Percentiles rank a stretch among this genome's conserved stretches.
These are phyloP conservation scores for Brachionus sp. DNA, from an alignment of 1,140 invertebrate species.

Conservation along the genomic window DNA sequence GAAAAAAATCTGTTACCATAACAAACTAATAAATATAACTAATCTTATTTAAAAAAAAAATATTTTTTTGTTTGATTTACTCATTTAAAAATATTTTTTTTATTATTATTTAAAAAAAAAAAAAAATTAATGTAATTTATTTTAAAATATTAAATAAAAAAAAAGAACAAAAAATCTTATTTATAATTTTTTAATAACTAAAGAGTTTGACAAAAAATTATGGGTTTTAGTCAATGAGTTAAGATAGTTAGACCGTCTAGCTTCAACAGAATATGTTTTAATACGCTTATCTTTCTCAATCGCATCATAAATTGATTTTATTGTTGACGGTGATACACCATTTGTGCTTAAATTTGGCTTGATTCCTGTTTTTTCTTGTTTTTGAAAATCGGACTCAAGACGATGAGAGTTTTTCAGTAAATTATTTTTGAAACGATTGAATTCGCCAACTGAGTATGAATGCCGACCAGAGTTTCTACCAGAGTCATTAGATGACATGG, in stretches of 20 bases:
- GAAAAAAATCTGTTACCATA: no score
- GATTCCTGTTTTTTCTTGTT: neutral
- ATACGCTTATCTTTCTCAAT: neutral
- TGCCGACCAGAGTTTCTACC: neutral
- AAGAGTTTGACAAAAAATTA: neutral
- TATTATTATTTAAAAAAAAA: no score
- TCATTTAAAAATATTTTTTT: no score
- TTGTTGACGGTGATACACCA: neutral
- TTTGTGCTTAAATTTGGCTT: neutral
- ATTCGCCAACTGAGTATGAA: neutral
- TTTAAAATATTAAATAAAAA: neutral
- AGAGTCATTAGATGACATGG: neutral
- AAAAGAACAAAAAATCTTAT: neutral
- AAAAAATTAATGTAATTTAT: no score
- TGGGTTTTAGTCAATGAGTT: neutral
- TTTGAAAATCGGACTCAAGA: neutral
- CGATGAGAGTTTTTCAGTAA: neutral
- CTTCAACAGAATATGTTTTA: constrained; percentile 1
- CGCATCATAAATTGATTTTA: constrained; percentile 12
- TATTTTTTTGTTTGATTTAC: no score
- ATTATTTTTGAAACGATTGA: constrained; percentile 26
- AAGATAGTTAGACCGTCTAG: constrained; percentile 14
- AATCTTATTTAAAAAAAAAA: no score
- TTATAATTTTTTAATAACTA: constrained; percentile 32
- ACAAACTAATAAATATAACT: no score